Evolutionary conservation across 2,797 vertebrate genomes (phyloP), one percentile per base, ranked within the genome.

Genomic region (Microtus agrestis): DNA sequence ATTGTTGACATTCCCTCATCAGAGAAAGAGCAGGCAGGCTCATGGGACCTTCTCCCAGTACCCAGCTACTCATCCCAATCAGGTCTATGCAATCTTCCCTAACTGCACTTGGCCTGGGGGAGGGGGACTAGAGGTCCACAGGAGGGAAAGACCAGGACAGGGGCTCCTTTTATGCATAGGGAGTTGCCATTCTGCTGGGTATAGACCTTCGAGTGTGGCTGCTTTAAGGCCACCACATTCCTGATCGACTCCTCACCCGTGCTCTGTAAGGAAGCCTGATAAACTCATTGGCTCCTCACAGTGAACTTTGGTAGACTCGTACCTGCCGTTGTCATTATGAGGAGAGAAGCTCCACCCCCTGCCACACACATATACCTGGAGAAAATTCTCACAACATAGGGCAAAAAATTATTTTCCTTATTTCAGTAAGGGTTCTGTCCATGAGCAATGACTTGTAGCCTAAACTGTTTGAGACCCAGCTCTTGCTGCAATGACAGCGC

Each of bases 341-440:
- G 59, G 15, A 19, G 5, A 59, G 37, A 40, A 63, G 37, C 37
- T 23, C 56, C 37, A 29, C 56, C 40, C 29, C 29, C 37, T 17
- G 37, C 27, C 56, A 43, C 56, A 81, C n/a, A 63, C 80, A 43
- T 12, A 31, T 11, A 82, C 37, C 80, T 63, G 80, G 79, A 40
- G 10, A 82, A 82, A 61, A 63, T 63, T 43, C 56, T 82, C 27
- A 82, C 37, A 82, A 43, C 14, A 31, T 12, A 43, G 59, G 37
- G 14, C 25, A 46, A 95, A 92, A 91, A 91, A 40, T 71, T 73
- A 79, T 82, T 87, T 93, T 89, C 82, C 46, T 84, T 77, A 87
- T 65, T 29, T 69, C 74, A 76, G 43, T 1, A 8, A 87, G 17
- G 89, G 65, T 91, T 65, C 78, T 95, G 77, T 87, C 93, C 71